Base-by-base conservation (phyloP, 2,888 invertebrate species). In the Hypomecis atomaria region DNA sequence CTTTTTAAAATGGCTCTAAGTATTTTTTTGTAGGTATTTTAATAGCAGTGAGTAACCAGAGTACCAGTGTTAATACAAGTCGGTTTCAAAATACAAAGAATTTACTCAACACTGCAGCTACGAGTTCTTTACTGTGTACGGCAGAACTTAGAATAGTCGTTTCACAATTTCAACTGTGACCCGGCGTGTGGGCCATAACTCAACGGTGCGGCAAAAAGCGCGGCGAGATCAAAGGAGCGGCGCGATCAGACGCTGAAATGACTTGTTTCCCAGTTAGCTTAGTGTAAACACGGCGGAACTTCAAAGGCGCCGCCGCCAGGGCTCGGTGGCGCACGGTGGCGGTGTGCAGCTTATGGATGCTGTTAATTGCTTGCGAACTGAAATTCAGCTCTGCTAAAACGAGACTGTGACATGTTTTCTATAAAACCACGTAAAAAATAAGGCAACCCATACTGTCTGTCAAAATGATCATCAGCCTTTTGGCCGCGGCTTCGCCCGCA, bases 211-310 rank as follows among this genome's bases (percentile, higher is more conserved):
- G 82, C 79, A 86, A 87, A 86, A 86, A 84, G 79, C 80, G 78
- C 88, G 90, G 89, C 79, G 71, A 87, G 86, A 89, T 92, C 89
- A 92, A 92, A 92, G 87, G 65, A 71, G 78, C 85, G 82, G 82
- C 78, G 76, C 67, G 77, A 75, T 74, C 86, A 83, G 80, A 84
- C 84, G 83, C 81, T 81, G 85, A 88, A 89, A 91, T 87, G 89
- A 89, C 90, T 90, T 88, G 91, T 90, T 89, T 88, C 89, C 81
- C 89, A 85, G 90, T 90, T 87, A 86, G 89, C 86, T 87, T 86
- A 89, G 89, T 89, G 91, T 89, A 92, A 91, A 92, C 92, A 92
- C 76, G 78, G 81, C 86, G 89, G 80, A 78, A 84, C 89, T 85
- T 92, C 92, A 92, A 92, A 92, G 83, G 78, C 65, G 79, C 89